phyloP scores from a whole-genome alignment of 2,113 vertebrate species.

The Heloderma charlesbogerti region DNA sequence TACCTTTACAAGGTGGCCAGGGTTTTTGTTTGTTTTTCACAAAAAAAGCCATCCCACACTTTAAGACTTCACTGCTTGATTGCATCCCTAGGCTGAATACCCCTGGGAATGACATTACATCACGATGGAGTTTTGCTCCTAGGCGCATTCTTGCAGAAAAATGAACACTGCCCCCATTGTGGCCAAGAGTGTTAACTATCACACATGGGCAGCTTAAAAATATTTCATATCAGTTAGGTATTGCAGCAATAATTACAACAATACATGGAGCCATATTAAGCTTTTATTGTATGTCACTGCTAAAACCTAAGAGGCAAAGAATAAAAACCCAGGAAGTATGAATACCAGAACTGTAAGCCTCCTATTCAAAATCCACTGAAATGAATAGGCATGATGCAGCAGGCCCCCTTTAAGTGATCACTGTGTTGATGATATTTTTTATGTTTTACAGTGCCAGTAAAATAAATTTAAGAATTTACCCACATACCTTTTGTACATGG shows the following conservation, averaged over 20 bases:
- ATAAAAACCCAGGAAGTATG: not conserved
- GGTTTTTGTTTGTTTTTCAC: no score
- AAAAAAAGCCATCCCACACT: not conserved
- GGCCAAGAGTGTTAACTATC: not conserved
- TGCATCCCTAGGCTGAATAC: not conserved
- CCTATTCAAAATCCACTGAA: not conserved
- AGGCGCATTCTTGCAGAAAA: not conserved
- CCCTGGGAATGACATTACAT: not conserved
- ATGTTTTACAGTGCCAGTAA: not conserved
- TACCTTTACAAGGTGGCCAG: not conserved
- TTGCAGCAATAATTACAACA: not conserved
- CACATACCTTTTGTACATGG: slow-evolving; percentile 97
- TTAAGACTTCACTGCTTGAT: not conserved
- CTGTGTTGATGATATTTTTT: not conserved
- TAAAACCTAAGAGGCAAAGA: not conserved
- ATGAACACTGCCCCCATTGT: not conserved
- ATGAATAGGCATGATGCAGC: not conserved
- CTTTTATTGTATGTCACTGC: not conserved
- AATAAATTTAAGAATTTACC: slow-evolving; percentile 35
- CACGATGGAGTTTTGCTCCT: not conserved
- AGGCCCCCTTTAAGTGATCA: not conserved
- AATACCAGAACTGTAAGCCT: not conserved
- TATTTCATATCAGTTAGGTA: not conserved
- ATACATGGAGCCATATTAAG: not conserved
- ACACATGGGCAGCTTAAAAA: not conserved